phyloP scores from a whole-genome alignment of 2,888 invertebrate genomes.

The Camponotus fellah region DNA sequence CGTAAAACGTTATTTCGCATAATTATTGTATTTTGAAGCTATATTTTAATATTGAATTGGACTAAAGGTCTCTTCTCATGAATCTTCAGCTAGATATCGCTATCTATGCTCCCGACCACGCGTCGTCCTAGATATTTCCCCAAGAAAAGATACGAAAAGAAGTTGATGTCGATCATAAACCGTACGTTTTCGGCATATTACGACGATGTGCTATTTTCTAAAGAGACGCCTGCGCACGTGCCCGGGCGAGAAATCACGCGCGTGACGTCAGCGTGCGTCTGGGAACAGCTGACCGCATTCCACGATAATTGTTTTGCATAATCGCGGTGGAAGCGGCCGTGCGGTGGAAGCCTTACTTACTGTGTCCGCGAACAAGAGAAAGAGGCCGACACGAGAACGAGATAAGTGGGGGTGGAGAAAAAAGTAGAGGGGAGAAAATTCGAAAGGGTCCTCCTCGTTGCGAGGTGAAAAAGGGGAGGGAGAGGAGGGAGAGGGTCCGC shows the following conservation, averaged over 20 bases:
- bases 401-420: slow-evolving; percentile 28
- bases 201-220: slow-evolving; percentile 43
- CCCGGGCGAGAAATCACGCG: slow-evolving; percentile 68
- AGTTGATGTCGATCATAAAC: not conserved
- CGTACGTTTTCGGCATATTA: slow-evolving; percentile 39
- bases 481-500: slow-evolving; percentile 42
- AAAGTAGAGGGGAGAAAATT: slow-evolving; percentile 63
- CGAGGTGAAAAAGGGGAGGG: not conserved
- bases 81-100: not conserved
- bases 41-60: not conserved
- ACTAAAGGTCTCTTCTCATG: not conserved
- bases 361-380: slow-evolving; percentile 39
- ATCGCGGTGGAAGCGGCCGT: slow-evolving; percentile 74
- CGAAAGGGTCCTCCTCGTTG: slow-evolving; percentile 58
- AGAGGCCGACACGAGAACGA: slow-evolving; percentile 21
- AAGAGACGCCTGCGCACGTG: slow-evolving; percentile 59
- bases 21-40: slow-evolving; percentile 21
- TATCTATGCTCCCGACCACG: not conserved
- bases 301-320: slow-evolving; percentile 85
- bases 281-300: slow-evolving; percentile 85
- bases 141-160: not conserved
- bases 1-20: not conserved
- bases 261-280: slow-evolving; percentile 81
- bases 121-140: not conserved
- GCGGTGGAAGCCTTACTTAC: slow-evolving; percentile 58